Percentiles rank a stretch among this genome's conserved stretches.
Conservation (phyloP, 2,797 vertebrate species). For the Enteromius treurensis region DNA sequence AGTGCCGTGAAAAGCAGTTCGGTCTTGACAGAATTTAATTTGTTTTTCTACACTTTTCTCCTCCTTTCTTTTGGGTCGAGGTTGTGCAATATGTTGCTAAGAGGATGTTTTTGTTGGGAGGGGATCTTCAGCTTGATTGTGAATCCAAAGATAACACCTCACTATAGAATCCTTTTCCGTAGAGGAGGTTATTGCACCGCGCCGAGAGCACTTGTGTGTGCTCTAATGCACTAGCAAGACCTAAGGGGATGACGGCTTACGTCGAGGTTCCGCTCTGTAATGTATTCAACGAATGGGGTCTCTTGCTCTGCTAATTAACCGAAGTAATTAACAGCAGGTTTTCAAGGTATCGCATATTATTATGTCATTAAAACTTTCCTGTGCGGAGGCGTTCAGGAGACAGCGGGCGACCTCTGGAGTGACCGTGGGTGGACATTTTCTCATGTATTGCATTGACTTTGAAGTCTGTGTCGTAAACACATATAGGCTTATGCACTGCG, state of each 20-base stretch:
- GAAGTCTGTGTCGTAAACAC: conserved; percentile 19
- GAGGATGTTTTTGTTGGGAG: conserved; percentile 46
- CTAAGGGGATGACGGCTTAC: conserved; percentile 17
- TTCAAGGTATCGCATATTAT: conserved; percentile 29
- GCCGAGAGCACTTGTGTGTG: conserved; percentile 26
- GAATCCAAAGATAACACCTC: conserved; percentile 42
- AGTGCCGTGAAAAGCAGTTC: conserved; percentile 61
- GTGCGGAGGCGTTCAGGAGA: neutral
- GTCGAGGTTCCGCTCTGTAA: conserved; percentile 27
- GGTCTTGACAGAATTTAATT: conserved; percentile 63
- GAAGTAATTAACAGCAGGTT: conserved; percentile 41
- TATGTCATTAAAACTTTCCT: conserved; percentile 30
- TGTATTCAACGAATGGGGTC: conserved; percentile 37
- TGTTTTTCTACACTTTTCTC: conserved; percentile 29
- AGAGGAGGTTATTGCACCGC: neutral
- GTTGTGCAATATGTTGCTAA: conserved; percentile 36
- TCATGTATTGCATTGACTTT: neutral
- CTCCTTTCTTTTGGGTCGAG: conserved; percentile 33
- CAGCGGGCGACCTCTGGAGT: conserved; percentile 26
- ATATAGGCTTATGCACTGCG: neutral
- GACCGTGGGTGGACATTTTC: conserved; percentile 42
- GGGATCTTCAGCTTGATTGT: conserved; percentile 44
- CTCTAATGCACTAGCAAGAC: conserved; percentile 13
- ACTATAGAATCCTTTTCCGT: conserved; percentile 14
- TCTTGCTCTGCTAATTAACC: conserved; percentile 38